Base-by-base conservation (phyloP, 1,140 invertebrate genomes). In the Apis cerana region DNA sequence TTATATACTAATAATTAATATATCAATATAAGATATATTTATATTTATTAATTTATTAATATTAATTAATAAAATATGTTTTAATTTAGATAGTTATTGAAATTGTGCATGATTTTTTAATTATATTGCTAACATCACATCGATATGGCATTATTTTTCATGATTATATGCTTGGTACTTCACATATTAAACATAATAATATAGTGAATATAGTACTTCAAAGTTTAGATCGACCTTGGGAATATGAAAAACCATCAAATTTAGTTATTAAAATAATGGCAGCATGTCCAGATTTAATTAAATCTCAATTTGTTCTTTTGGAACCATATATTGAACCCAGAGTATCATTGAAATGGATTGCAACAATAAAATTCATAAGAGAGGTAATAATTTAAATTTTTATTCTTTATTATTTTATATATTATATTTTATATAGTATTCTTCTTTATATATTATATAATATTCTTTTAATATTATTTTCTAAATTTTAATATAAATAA, bases 201-300 rank as follows among this genome's bases (percentile, higher is more conserved):
- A 93, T 96, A 68, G 93, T 97, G 50, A 96, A 95, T 84, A 95
- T 95, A 72, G 94, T 96, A 77, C 87, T 97, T 27, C 94, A 96
- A 59, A 95, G 94, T 71, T 90, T 96, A 62, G 95, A 96, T 88
- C 93, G 95, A 75, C 95, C 96, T 10, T 96, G 96, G 95, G 95
- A 96, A 84, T 95, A 96, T 92, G 93, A 95, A 21, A 93, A 95
- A 87, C 95, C 96, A 69, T 93, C 94, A 69, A 94, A 97, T 75
- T 92, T 97, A n/a, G 93, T 97, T 23, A 89, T 96, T 10, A 93
- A 96, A 89, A 96, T 97, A 64, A 91, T 97, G 71, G 91, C 91
- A 59, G 95, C 95, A 54, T 97, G 97, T 92, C 97, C 97, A 3
- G 97, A 97, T 91, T 94, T 97, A 68, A 95, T 96, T 17, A 95